Evolutionary conservation across 1,140 invertebrate genomes (phyloP), one percentile per base, ranked within the genome.

Genomic region (Drosophila erecta): DNA sequence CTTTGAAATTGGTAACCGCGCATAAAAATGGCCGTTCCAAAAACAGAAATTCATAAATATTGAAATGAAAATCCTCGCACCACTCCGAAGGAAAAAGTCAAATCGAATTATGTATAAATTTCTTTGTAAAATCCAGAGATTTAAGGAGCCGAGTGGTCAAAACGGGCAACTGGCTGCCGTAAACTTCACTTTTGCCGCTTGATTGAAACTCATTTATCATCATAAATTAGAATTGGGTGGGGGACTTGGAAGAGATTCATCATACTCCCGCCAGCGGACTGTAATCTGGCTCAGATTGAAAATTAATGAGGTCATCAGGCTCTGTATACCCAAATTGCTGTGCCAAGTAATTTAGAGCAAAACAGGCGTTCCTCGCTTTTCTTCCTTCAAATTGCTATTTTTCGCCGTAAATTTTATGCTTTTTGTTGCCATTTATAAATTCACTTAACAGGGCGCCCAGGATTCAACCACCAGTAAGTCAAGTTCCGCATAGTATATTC

Each of bases 171-270:
- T 71, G 80, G 44, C 59, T 50, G 64, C 54, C 59, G 74, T 50
- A 73, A 78, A 78, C 78, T 86, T 87, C 79, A 87, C 79, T 86
- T 81, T 76, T 80, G 84, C 84, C 74, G 85, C 85, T 90, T 90
- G 87, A 90, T 90, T 90, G 87, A 87, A 87, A 90, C 87, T 90
- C 87, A 90, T 90, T 90, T 90, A 90, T 90, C 87, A 90, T 90
- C 87, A 84, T 90, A 90, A 90, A 89, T 89, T 89, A 89, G 72
- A 54, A 64, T 17, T 10, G 14, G 30, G 47, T 27, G 30, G 50
- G n/a, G 43, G 44, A 3, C 22, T 55, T 38, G 65, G 46, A 70
- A 72, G 61, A 86, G 83, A 86, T 86, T 86, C 81, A 86, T 86
- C 81, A 86, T 86, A 79, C 77, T 67, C 33, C 72, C 54, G 41